Evolutionary conservation across 2,888 invertebrate species (phyloP), one percentile per base, ranked within the genome.

Genomic region (Xestia xanthographa): DNA sequence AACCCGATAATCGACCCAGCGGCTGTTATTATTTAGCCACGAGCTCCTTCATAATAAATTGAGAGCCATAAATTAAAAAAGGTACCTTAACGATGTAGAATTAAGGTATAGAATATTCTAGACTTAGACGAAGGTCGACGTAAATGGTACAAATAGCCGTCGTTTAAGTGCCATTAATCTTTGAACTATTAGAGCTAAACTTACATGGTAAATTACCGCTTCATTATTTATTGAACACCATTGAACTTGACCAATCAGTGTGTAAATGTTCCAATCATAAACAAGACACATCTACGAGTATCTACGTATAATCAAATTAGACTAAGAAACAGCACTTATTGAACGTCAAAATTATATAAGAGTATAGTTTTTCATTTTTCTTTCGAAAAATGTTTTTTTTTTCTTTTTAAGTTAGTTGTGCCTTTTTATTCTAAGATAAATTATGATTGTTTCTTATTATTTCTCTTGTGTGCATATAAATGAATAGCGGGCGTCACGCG

Each of bases 141-240:
- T 72, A 69, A 76, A 45, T 20, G 41, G n/a, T 63, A 73, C 29
- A 41, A 72, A 65, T 22, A 12, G 5, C 53, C 11, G 34, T 14
- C 74, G 58, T 79, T 79, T 73, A 72, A 29, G 17, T 63, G 45
- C 58, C 38, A 72, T 83, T 83, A 73, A 66, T 84, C 65, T 70
- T 81, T 65, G 41, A 81, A 48, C 48, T 48, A 43, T 79, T 34
- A 58, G 45, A 58, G 50, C 20, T 63, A 5, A 41, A 63, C 22
- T 29, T 29, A 62, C 58, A 68, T 38, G 60, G 12, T 38, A 58
- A 80, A 4, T 26, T 34, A 1, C 14, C 43, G 26, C 22, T 20
- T 50, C 17, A 48, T 60, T 53, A 20, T 80, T 73, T 80, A 73
- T 48, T 74, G n/a, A 50, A 62, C 20, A 34, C 12, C 22, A 17